Evolutionary conservation across 2,797 vertebrate genomes (phyloP), one percentile per base, ranked within the genome.

Genomic region (Clarias platycephalus): DNA sequence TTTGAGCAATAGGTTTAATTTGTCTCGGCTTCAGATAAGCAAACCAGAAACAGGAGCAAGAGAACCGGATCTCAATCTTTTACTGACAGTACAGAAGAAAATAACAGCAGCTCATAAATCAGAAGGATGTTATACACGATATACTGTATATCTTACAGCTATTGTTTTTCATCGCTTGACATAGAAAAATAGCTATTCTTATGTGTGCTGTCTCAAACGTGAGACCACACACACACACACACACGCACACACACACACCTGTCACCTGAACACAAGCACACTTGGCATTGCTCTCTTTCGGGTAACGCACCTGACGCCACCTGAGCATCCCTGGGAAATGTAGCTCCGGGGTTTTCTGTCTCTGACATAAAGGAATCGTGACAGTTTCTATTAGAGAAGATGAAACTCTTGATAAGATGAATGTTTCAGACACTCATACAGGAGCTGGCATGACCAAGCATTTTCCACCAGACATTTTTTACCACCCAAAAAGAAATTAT

Each of bases 381-480:
- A 82, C 13, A 84, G 87, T 89, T 92, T 90, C 89, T 89, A 85
- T 90, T 84, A 83, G 87, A 84, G 88, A 82, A 84, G 81, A 90
- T 91, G 92, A 88, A 91, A 93, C 93, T 93, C 91, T 90, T 90
- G 89, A 92, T 91, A 90, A 90, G 86, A 90, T 84, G 89, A 92
- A 93, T 92, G 92, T 37, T 37, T 22, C 20, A 77, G 55, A 74
- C 71, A 49, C 40, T 28, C 13, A 53, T 44, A 24, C 68, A 71
- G 68, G 22, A 44, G 37, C 34, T 44, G 60, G 24, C 71, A 74
- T n/a, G 13, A 53, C 71, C 44, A 53, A 49, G 2, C 70, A 72
- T 72, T 49, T 49, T 49, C 12, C 49, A 49, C 12, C 12, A 72
- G 22, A 72, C 37, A 24, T 13, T 6, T 72, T 53, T 7, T 26